phyloP scores from a whole-genome alignment of 2,888 invertebrate species.

The Criorhina ranunculi region DNA sequence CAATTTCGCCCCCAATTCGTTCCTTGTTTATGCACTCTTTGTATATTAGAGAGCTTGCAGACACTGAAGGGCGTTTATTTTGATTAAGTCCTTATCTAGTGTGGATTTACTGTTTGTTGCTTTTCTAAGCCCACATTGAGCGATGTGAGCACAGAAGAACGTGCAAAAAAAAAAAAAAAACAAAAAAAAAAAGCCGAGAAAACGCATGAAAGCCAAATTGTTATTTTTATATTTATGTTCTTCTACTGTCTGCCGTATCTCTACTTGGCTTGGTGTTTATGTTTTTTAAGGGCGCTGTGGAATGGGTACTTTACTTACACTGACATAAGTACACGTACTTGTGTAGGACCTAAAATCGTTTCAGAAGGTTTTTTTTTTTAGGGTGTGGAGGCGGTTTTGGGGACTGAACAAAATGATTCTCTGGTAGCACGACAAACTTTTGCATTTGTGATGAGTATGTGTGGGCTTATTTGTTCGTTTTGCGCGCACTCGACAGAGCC shows the following conservation, averaged over 20 bases:
- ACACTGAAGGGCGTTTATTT: conserved; percentile 68
- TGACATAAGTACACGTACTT: conserved; percentile 53
- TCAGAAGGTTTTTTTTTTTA: conserved; percentile 35
- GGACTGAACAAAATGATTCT: conserved; percentile 50
- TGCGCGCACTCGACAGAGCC: conserved; percentile 17
- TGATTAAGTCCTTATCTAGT: conserved; percentile 76
- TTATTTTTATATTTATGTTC: conserved; percentile 76
- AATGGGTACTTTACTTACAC: conserved; percentile 61
- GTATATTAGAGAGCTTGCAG: conserved; percentile 51
- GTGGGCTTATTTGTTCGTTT: conserved; percentile 38
- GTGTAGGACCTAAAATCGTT: conserved; percentile 48
- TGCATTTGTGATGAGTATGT: conserved; percentile 60
- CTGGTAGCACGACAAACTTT: conserved; percentile 52
- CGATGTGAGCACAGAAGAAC: conserved; percentile 9
- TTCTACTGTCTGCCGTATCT: conserved; percentile 65
- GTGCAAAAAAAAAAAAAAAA: neutral
- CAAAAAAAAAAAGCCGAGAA: conserved; percentile 1
- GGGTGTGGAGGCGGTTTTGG: conserved; percentile 14
- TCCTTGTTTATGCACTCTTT: conserved; percentile 63
- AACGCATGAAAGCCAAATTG: conserved; percentile 72
- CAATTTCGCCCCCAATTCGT: conserved; percentile 72
- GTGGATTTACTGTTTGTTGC: conserved; percentile 59
- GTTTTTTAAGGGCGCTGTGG: conserved; percentile 55
- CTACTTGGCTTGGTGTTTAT: conserved; percentile 52
- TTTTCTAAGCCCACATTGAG: conserved; percentile 35